Percentiles rank a stretch among this genome's conserved stretches.
phyloP scores from a whole-genome alignment of 2,888 invertebrate species.

The Apamea epomidion region DNA sequence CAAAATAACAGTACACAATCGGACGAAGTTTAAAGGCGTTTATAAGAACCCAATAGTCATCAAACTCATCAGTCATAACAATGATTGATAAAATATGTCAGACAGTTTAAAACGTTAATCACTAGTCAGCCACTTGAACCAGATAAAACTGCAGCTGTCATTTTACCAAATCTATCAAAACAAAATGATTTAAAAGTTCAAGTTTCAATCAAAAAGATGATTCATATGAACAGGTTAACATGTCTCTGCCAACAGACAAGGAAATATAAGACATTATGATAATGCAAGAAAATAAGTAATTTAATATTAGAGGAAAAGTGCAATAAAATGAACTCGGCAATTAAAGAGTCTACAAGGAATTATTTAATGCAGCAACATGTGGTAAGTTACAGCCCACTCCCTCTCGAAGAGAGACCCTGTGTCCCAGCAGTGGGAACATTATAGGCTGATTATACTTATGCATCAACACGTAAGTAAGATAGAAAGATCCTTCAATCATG shows the following conservation, averaged over 20 bases:
- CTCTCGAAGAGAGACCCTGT: background rate
- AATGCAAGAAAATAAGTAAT: background rate
- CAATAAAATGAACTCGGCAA: background rate
- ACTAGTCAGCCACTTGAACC: slow-evolving; percentile 28
- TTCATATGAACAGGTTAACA: slow-evolving; percentile 2
- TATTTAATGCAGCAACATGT: background rate
- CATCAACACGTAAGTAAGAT: background rate
- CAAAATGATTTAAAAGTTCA: slow-evolving; percentile 9
- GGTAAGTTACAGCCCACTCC: background rate
- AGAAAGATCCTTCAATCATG: background rate
- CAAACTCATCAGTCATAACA: background rate
- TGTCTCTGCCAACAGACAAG: background rate
- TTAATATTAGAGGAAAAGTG: slow-evolving; percentile 3
- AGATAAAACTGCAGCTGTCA: slow-evolving; percentile 16
- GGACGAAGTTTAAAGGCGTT: background rate
- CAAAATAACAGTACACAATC: background rate
- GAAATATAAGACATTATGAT: background rate
- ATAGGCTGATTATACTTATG: background rate
- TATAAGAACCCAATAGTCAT: background rate
- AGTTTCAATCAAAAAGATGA: slow-evolving; percentile 13
- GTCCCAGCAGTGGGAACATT: background rate
- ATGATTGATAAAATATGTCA: background rate
- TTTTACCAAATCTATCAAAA: background rate
- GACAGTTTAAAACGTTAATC: background rate
- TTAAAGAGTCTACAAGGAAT: background rate